phyloP scores from a whole-genome alignment of 2,888 invertebrate genomes.

The Beris morrisii region DNA sequence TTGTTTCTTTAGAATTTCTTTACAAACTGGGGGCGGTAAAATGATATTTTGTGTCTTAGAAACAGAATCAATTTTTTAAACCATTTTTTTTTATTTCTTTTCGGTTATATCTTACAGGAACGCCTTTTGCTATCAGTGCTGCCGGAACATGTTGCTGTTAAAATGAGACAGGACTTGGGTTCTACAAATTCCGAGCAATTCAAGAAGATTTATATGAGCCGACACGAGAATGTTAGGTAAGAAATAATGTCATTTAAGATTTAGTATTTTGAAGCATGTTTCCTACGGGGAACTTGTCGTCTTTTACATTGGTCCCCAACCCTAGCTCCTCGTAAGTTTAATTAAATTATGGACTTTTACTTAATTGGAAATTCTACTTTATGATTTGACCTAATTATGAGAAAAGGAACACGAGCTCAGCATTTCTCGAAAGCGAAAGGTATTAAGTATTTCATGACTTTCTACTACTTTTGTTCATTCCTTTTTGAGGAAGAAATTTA shows the following conservation, averaged over 20 bases:
- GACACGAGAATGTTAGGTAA: constrained; percentile 94
- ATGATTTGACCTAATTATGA: constrained; percentile 15
- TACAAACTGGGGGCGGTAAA: too few species aligned
- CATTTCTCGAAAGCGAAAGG: not conserved
- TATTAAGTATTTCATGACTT: not conserved
- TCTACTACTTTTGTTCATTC: not conserved
- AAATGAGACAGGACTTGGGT: constrained; percentile 93
- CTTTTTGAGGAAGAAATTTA: too few species aligned
- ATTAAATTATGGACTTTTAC: constrained; percentile 27
- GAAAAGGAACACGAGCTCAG: not conserved
- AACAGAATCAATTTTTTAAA: too few species aligned
- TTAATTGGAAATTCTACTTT: constrained; percentile 16
- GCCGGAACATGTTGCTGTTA: constrained; percentile 94
- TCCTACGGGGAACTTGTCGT: not conserved
- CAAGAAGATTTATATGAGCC: constrained; percentile 96
- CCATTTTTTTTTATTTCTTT: too few species aligned
- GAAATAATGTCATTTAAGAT: constrained; percentile 39
- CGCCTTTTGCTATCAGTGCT: constrained; percentile 87
- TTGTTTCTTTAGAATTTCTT: not conserved
- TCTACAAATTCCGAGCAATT: constrained; percentile 87
- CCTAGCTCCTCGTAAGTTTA: constrained; percentile 6
- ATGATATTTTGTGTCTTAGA: constrained; percentile 1
- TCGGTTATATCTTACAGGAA: constrained; percentile 66
- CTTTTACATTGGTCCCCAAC: not conserved
- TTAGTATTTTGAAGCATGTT: not conserved